These are phyloP conservation scores for Neelides sp. DNA, from an alignment of 1,140 invertebrate genomes.

Conservation along the genomic window DNA sequence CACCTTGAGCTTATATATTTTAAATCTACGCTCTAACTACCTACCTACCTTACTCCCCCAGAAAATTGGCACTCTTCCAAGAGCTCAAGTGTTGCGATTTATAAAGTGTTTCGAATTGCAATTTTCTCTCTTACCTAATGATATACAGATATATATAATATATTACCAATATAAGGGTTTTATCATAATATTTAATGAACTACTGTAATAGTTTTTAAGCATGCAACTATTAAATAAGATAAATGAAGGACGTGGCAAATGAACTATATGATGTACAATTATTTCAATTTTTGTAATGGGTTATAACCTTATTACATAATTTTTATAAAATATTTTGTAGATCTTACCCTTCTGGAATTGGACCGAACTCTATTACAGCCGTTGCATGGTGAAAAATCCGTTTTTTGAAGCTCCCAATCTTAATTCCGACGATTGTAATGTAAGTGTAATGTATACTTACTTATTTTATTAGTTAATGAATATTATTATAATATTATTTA, in stretches of 20 bases:
- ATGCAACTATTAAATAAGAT: neutral
- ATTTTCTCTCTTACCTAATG: too few relatives aligned
- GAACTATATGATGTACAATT: too few relatives aligned
- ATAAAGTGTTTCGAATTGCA: too few relatives aligned
- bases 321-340: constrained; percentile 28
- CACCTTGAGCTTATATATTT: too few relatives aligned
- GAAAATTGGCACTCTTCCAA: too few relatives aligned
- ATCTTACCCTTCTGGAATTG: constrained; percentile 64
- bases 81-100: too few relatives aligned
- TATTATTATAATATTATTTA: neutral
- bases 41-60: too few relatives aligned
- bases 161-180: neutral
- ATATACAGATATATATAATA: neutral
- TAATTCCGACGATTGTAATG: constrained; percentile 46
- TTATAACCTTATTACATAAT: neutral
- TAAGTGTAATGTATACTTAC: constrained; percentile 32
- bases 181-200: neutral
- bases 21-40: too few relatives aligned
- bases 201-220: neutral
- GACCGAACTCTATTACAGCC: constrained; percentile 58
- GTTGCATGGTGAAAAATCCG: constrained; percentile 56
- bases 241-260: too few relatives aligned
- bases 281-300: neutral
- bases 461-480: neutral
- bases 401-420: constrained; percentile 43